A percentile compares a stretch with the other conserved stretches of the same genome.
Conservation (phyloP, 2,113 vertebrate genomes). For the Thinocorus orbignyianus region DNA sequence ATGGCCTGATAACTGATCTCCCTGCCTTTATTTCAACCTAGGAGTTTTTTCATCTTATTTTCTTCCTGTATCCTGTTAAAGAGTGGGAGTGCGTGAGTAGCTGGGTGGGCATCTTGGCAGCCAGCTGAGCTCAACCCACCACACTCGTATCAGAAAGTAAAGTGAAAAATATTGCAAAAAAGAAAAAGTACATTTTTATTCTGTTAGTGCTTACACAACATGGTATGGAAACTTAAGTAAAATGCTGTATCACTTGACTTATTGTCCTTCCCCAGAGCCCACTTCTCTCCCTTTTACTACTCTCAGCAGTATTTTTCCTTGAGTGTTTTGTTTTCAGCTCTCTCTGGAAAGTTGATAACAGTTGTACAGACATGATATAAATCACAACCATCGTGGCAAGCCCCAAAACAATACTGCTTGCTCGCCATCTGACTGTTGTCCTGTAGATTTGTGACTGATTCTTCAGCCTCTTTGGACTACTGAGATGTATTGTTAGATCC, state of each 20-base stretch:
- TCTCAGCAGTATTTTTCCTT: not conserved
- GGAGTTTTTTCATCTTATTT: not conserved
- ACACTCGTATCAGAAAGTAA: not conserved
- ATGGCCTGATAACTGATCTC: too few relatives aligned
- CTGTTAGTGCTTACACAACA: not conserved
- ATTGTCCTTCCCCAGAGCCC: not conserved
- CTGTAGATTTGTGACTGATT: not conserved
- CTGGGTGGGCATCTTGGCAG: not conserved
- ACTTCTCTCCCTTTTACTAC: not conserved
- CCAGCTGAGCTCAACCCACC: not conserved
- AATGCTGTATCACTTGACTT: not conserved
- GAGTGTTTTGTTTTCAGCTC: not conserved
- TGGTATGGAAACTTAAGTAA: not conserved
- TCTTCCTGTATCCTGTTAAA: not conserved
- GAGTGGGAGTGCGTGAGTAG: not conserved
- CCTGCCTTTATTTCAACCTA: not conserved
- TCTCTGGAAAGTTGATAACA: not conserved
- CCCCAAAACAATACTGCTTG: not conserved
- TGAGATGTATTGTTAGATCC: not conserved
- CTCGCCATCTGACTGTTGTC: not conserved
- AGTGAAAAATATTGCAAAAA: not conserved
- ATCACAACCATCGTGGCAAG: not conserved
- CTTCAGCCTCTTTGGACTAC: not conserved
- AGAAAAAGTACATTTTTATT: not conserved
- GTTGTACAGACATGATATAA: not conserved